Percentiles rank a stretch among this genome's conserved stretches.
These are phyloP conservation scores for Drosophila neonasuta DNA, from an alignment of 2,888 invertebrate genomes.

Conservation along the genomic window DNA sequence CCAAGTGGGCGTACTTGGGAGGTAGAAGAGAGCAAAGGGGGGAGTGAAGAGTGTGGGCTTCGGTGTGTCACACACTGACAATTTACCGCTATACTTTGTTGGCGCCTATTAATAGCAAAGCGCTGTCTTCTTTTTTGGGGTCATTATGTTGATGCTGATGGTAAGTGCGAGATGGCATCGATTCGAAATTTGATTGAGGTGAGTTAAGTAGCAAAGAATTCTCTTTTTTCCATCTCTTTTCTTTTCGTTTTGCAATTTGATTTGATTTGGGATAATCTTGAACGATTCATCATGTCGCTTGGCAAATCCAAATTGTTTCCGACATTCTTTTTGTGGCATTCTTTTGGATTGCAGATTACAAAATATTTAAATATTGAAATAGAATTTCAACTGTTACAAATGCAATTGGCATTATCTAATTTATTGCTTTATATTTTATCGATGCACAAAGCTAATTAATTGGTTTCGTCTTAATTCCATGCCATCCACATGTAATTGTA, in stretches of 20 bases:
- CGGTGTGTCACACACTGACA: conserved; percentile 42
- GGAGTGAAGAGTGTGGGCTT: not conserved
- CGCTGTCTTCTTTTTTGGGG: conserved; percentile 63
- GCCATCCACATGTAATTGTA: conserved; percentile 3
- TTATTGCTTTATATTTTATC: not conserved
- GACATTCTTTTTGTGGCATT: not conserved
- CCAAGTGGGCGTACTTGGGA: conserved; percentile 49
- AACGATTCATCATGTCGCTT: not conserved
- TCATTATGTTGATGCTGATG: conserved; percentile 62
- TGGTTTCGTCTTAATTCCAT: not conserved
- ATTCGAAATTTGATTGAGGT: conserved; percentile 54
- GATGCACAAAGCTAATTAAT: conserved; percentile 9
- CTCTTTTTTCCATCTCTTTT: not conserved
- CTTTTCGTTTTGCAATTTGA: conserved; percentile 13
- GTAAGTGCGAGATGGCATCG: conserved; percentile 26
- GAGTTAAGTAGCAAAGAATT: conserved; percentile 35
- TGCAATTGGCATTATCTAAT: not conserved
- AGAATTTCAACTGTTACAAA: not conserved
- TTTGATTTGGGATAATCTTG: conserved; percentile 27
- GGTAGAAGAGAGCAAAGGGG: not conserved
- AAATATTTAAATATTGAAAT: not conserved
- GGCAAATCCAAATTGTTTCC: conserved; percentile 4
- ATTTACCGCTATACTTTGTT: conserved; percentile 63
- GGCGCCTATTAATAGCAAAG: conserved; percentile 64
- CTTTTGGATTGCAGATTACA: not conserved